Base-by-base conservation (phyloP, 2,888 invertebrate genomes). In the Synanthedon andrenaeformis region DNA sequence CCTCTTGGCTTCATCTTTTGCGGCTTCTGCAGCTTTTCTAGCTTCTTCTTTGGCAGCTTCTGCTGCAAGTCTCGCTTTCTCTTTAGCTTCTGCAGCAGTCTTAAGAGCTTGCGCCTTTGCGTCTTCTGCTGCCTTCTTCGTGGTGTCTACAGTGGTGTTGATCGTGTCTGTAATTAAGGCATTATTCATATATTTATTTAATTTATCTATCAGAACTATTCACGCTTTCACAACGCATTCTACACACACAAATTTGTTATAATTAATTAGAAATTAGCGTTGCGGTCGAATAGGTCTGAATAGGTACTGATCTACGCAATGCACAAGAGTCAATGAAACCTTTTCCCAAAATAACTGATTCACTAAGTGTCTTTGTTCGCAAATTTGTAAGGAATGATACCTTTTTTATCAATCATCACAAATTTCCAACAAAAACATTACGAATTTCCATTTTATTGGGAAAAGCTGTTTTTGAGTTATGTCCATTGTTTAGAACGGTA, bases 81-180 rank as follows among this genome's bases (percentile, higher is more conserved):
- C 82, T 61, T 84, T 82, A 1, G 86, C 87, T 1, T 81, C 81
- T 54, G 84, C 87, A 1, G 83, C 81, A 0, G 76, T 74, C 59
- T 76, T 79, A 57, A 70, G 63, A 13, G 79, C 82, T 57, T 78
- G 71, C 1, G 69, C 67, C 61, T 74, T 76, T 0, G 76, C 81
- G 4, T 78, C 76, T 50, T 77, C 80, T 0, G 85, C 88, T 0
- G 85, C 82, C 65, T 84, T 83, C 76, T 86, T 86, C 0, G 82
- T 83, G 1, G 69, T 70, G 61, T 85, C 86, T 14, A 85, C 82
- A 0, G 86, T 83, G 3, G 79, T 64, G 67, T 77, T 72, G 62
- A 86, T 74, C n/a, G 85, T 74, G 53, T 87, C 88, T 88, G 74
- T 17, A 48, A 58, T 61, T 57, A 55, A 62, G 53, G 14, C n/a